These are phyloP conservation scores for Hesperia comma DNA, from an alignment of 2,888 invertebrate genomes.

Conservation along the genomic window DNA sequence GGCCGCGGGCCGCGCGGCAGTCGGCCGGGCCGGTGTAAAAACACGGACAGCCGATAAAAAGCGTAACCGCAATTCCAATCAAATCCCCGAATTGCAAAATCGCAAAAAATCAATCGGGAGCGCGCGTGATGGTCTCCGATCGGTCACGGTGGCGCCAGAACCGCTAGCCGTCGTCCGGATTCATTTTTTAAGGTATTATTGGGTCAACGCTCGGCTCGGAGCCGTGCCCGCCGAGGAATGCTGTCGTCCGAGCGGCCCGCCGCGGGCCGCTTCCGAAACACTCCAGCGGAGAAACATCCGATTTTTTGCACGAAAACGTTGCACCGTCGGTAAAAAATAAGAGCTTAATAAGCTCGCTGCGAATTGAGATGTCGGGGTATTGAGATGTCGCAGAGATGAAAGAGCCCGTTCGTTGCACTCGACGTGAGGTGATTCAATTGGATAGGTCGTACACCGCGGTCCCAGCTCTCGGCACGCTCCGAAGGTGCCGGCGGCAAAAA, in stretches of 20 bases:
- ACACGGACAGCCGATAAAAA: conserved; percentile 37
- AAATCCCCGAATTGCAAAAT: conserved; percentile 40
- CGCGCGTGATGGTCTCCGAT: conserved; percentile 38
- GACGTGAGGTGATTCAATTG: conserved; percentile 11
- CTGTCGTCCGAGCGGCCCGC: not conserved
- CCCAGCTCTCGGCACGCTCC: not conserved
- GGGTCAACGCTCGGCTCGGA: conserved; percentile 31
- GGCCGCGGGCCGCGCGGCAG: not conserved
- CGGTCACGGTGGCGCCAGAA: conserved; percentile 47
- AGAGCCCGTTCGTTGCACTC: conserved; percentile 31
- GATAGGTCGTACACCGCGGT: conserved; percentile 13
- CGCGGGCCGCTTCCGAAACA: conserved; percentile 10
- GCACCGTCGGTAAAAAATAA: conserved; percentile 15
- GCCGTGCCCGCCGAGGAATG: conserved; percentile 22
- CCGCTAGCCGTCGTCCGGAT: conserved; percentile 42
- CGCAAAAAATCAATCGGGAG: conserved; percentile 41
- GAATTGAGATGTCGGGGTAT: conserved; percentile 19
- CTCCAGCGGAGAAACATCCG: conserved; percentile 16
- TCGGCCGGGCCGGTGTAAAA: conserved; percentile 16
- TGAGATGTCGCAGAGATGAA: conserved; percentile 19
- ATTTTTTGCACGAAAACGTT: conserved; percentile 22
- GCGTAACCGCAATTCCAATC: conserved; percentile 44
- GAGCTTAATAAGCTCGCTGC: conserved; percentile 13
- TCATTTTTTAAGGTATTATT: conserved; percentile 36
- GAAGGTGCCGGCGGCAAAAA: conserved; percentile 6